Percentiles rank a stretch among this genome's conserved stretches.
Conservation (phyloP, 2,888 invertebrate genomes). For the Lycocerus yunnanus region DNA sequence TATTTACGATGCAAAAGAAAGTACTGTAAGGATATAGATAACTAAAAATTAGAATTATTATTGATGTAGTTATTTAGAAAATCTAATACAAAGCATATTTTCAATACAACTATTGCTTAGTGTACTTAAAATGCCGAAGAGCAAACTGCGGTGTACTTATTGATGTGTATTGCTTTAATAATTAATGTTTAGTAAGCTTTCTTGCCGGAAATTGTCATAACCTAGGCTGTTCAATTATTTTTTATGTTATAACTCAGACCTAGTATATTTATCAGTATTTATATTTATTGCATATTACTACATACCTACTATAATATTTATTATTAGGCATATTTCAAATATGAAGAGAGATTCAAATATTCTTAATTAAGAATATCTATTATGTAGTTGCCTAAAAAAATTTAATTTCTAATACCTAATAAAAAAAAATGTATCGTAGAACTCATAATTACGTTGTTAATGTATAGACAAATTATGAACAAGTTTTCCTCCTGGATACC, state of each 20-base stretch:
- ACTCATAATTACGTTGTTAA: too few species aligned
- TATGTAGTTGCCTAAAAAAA: too few species aligned
- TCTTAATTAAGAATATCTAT: not conserved
- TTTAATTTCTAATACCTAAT: too few species aligned
- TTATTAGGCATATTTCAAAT: not conserved
- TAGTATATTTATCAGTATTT: not conserved
- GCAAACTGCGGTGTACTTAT: constrained; percentile 2
- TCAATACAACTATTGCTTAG: not conserved
- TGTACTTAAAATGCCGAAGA: not conserved
- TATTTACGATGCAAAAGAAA: not conserved
- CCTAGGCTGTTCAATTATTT: not conserved
- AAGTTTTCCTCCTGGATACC: too few species aligned
- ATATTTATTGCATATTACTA: not conserved
- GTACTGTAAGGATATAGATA: not conserved
- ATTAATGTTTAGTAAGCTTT: constrained; percentile 13
- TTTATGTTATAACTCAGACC: not conserved
- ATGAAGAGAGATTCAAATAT: not conserved
- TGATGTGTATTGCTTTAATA: constrained; percentile 16
- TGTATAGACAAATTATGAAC: too few species aligned
- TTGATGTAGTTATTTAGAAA: not conserved
- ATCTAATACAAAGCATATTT: not conserved
- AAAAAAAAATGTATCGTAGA: too few species aligned
- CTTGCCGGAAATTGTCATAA: constrained; percentile 16
- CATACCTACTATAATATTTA: too few species aligned
- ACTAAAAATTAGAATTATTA: not conserved